phyloP scores from a whole-genome alignment of 1,140 invertebrate species.

The Eriocheir sinensis region DNA sequence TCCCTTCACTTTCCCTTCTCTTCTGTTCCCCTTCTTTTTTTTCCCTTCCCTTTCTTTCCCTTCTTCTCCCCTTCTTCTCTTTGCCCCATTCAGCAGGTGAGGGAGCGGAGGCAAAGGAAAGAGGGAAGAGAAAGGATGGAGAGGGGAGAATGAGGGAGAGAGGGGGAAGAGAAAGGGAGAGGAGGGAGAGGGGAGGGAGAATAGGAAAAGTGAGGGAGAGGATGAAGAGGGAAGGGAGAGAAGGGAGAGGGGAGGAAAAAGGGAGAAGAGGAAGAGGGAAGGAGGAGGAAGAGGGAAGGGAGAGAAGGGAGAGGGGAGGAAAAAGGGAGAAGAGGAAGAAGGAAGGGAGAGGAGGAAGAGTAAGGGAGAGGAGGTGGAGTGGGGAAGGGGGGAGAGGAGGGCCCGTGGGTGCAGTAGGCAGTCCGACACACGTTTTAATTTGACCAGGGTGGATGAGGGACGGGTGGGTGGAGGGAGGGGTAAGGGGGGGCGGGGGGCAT shows the following conservation, averaged over 20 bases:
- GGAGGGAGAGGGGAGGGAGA: neutral
- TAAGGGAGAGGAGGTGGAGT: neutral
- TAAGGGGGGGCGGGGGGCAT: neutral
- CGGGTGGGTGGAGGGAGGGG: neutral
- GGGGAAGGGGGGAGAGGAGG: neutral
- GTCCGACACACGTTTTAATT: slow-evolving; percentile 67
- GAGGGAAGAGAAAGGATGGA: neutral
- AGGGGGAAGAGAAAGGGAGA: neutral
- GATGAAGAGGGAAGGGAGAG: neutral
- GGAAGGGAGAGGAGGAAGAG: neutral
- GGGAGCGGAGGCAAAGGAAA: too few relatives aligned
- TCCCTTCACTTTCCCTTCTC: too few relatives aligned
- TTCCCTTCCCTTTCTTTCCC: neutral
- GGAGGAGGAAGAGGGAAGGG: neutral
- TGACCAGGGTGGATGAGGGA: slow-evolving; percentile 54
- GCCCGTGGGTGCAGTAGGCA: slow-evolving; percentile 60
- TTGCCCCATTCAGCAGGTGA: neutral
- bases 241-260: neutral
- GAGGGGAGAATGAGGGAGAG: neutral
- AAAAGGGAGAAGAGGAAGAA: neutral
- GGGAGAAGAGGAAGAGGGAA: neutral
- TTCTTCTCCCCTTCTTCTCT: neutral
- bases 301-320: slow-evolving; percentile 32
- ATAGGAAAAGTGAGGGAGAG: neutral
- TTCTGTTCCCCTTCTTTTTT: neutral